A percentile compares a stretch with the other conserved stretches of the same genome.
These are phyloP conservation scores for Turnix velox DNA, from an alignment of 2,113 vertebrate genomes.

Conservation along the genomic window DNA sequence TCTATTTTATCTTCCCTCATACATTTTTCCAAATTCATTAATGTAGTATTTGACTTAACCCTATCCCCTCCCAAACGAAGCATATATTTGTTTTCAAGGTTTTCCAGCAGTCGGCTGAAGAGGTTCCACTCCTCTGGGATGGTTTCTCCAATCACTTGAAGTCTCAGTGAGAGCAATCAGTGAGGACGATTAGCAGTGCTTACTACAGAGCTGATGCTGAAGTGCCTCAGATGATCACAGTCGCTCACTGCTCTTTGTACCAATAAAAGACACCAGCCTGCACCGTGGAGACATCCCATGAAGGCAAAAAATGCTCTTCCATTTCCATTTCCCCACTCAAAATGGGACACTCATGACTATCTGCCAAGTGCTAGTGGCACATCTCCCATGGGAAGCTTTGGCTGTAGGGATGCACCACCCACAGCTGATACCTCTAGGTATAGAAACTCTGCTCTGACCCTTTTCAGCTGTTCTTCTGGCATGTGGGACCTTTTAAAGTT, in stretches of 20 bases:
- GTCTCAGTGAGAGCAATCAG: conserved; percentile 70
- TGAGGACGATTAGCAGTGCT: conserved; percentile 36
- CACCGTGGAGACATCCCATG: not conserved
- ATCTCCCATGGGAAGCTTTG: not conserved
- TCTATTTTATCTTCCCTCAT: conserved; percentile 7
- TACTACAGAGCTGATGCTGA: conserved; percentile 29
- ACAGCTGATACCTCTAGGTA: not conserved
- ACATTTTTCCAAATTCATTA: conserved; percentile 11
- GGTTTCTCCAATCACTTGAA: conserved; percentile 63
- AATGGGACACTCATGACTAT: rapidly evolving
- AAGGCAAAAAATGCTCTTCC: not conserved
- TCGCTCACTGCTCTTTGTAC: not conserved
- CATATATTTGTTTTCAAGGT: conserved; percentile 68
- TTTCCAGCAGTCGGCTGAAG: conserved; percentile 57
- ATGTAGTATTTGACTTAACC: not conserved
- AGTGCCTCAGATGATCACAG: conserved; percentile 21
- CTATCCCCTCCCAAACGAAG: not conserved
- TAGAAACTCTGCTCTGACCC: not conserved
- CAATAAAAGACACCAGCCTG: not conserved
- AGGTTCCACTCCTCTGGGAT: conserved; percentile 52
- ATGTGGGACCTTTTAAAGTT: not conserved
- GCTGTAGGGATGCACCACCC: not conserved
- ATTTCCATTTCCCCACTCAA: not conserved
- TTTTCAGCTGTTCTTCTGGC: not conserved
- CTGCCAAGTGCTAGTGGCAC: not conserved